These are phyloP conservation scores for Caretta caretta DNA, from an alignment of 2,113 vertebrate genomes.

Conservation along the genomic window DNA sequence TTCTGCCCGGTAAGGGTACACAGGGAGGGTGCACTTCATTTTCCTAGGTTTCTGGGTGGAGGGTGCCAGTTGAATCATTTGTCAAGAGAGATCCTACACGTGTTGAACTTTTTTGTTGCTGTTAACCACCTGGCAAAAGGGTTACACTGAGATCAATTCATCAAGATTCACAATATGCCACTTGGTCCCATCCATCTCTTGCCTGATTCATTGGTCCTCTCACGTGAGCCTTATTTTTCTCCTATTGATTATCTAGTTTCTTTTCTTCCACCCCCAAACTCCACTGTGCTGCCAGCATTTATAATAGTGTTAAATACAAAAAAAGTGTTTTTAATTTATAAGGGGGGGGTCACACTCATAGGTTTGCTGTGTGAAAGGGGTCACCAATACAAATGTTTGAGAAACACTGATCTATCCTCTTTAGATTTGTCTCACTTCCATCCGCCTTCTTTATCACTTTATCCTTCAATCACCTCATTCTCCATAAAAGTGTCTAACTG, in stretches of 20 bases:
- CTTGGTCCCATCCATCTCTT: neutral
- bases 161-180: neutral
- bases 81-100: neutral
- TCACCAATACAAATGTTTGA: too few species aligned
- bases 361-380: too few species aligned
- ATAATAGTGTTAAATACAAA: too few species aligned
- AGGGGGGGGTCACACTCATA: too few species aligned
- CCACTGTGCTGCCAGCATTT: too few species aligned
- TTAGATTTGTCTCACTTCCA: constrained; percentile 4
- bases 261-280: neutral
- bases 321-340: too few species aligned
- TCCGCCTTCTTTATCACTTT: neutral
- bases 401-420: neutral
- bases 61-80: neutral
- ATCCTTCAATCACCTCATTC: neutral
- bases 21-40: neutral
- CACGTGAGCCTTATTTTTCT: neutral
- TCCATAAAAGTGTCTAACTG: neutral
- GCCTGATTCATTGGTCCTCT: neutral
- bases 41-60: neutral
- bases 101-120: neutral
- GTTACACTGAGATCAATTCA: neutral
- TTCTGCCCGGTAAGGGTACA: neutral
- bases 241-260: neutral
- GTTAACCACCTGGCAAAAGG: neutral